Base-by-base conservation (phyloP, 2,888 invertebrate genomes). In the Acanthoscelides obtectus region DNA sequence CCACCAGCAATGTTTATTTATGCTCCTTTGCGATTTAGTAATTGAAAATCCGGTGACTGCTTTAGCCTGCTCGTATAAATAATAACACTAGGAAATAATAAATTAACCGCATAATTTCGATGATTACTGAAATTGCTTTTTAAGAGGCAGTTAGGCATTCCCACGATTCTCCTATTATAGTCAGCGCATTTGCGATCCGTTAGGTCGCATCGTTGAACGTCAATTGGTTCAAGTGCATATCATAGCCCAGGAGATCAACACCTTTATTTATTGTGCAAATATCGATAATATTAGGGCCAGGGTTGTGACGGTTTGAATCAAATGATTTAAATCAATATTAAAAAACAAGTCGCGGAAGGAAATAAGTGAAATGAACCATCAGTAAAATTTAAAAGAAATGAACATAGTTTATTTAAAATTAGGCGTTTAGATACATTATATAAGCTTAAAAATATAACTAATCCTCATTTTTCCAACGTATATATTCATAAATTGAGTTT, bases 41-140 rank as follows among this genome's bases (percentile, higher is more conserved):
- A 45, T 45, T 45, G 45, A 45, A 45, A 45, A 45, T 45, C 5
- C 45, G 45, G 45, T 45, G 45, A 45, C 12, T 12, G 45, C 5
- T 17, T 45, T 12, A 45, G 45, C 45, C 17, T 17, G 45, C 45
- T 45, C 45, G 45, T 45, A 45, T 45, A 45, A 45, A 45, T 45
- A 45, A 72, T 68, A 70, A 70, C n/a, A 64, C 71, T 71, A 70
- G 75, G 75, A 75, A 75, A 73, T 75, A 70, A 72, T 73, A 76
- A 75, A 76, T 75, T 75, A 72, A 70, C 69, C 66, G 69, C 71
- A 69, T 75, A 72, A 74, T 74, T 73, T 74, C 68, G 72, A 73
- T 72, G 72, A 74, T 74, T 73, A 73, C 74, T 72, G 45, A 73
- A 74, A 75, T 74, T 73, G 75, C 71, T 71, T 68, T 66, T 72